These are phyloP conservation scores for Apantesis nais DNA, from an alignment of 2,888 invertebrate genomes.

Conservation along the genomic window DNA sequence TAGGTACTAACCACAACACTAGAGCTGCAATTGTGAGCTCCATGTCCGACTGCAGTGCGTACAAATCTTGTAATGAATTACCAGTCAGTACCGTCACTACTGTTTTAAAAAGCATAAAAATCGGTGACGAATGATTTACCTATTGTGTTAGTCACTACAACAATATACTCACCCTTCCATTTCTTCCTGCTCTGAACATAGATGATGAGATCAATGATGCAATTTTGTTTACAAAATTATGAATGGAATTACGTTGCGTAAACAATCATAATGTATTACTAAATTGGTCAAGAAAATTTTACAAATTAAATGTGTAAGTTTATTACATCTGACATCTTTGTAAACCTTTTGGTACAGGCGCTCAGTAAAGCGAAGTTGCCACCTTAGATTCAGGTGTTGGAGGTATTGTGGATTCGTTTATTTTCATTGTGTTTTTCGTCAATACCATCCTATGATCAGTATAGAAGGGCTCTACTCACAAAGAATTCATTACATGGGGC, in stretches of 20 bases:
- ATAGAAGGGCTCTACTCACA: neutral
- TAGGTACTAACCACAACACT: conserved; percentile 36
- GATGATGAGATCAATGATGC: conserved; percentile 4
- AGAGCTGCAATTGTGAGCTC: conserved; percentile 16
- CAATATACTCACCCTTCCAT: neutral
- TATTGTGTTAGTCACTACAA: conserved; percentile 8
- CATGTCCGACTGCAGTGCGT: conserved; percentile 34
- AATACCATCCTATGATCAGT: neutral
- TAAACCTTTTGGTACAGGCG: neutral
- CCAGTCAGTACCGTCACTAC: conserved; percentile 17
- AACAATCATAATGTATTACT: neutral
- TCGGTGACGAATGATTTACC: conserved; percentile 30
- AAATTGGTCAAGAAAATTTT: neutral
- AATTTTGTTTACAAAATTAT: neutral
- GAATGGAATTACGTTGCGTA: neutral
- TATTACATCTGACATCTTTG: neutral
- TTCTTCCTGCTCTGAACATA: neutral
- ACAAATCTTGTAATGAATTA: conserved; percentile 28
- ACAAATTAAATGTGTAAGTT: neutral
- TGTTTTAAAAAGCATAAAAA: conserved; percentile 25
- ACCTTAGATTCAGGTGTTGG: neutral
- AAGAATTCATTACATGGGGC: neutral
- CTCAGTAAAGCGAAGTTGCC: neutral
- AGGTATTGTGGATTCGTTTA: neutral
- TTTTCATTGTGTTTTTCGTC: too few species aligned